A percentile compares a stretch with the other conserved stretches of the same genome.
phyloP scores from a whole-genome alignment of 2,888 invertebrate species.

The Phoenoteleia sp. region DNA sequence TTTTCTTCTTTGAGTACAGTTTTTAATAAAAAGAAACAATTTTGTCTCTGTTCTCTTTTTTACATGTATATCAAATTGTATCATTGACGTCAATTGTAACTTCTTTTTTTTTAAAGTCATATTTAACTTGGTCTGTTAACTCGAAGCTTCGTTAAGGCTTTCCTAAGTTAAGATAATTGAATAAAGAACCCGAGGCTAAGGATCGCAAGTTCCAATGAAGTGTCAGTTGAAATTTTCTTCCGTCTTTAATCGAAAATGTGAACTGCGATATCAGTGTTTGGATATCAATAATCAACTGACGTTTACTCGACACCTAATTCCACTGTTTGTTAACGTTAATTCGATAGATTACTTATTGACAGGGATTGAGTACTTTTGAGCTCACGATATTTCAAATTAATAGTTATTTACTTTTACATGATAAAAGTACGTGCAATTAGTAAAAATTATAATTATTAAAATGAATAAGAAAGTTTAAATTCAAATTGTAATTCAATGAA shows the following conservation, averaged over 20 bases:
- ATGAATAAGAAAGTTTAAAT: too few relatives aligned
- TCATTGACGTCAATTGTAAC: slow-evolving; percentile 44
- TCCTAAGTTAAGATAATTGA: slow-evolving; percentile 62
- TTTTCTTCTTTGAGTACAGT: background rate
- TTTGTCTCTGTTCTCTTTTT: background rate
- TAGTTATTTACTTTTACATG: too few relatives aligned
- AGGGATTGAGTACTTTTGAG: background rate
- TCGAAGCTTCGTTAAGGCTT: slow-evolving; percentile 55
- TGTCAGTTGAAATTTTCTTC: slow-evolving; percentile 52
- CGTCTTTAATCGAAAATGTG: slow-evolving; percentile 1
- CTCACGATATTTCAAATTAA: background rate
- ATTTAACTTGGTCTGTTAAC: slow-evolving; percentile 62
- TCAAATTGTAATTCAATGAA: too few relatives aligned
- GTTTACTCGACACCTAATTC: slow-evolving; percentile 2
- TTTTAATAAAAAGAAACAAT: slow-evolving; percentile 1
- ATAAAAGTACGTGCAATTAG: too few relatives aligned
- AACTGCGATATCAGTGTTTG: slow-evolving; percentile 19
- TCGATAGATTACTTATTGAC: background rate
- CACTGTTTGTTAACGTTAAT: slow-evolving; percentile 7
- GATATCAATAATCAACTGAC: slow-evolving; percentile 48
- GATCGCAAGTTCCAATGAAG: slow-evolving; percentile 43
- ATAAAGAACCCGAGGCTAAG: slow-evolving; percentile 59
- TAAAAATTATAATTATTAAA: too few relatives aligned
- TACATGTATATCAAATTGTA: slow-evolving; percentile 1
- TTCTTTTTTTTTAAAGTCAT: slow-evolving; percentile 52